phyloP scores from a whole-genome alignment of 2,888 invertebrate species.

The Chrysina gloriosa region DNA sequence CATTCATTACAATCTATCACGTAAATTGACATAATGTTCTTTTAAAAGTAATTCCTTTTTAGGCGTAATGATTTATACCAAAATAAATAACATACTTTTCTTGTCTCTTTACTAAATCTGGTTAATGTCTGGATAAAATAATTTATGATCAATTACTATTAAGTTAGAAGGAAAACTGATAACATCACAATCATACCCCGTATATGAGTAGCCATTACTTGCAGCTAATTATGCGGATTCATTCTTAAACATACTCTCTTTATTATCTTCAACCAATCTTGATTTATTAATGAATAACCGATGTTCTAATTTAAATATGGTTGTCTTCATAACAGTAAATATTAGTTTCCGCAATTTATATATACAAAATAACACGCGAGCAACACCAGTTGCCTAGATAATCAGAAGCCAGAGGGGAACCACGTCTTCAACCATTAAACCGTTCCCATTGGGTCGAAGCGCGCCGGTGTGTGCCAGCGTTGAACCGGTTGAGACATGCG shows the following conservation, averaged over 20 bases:
- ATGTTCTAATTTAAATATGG: not conserved
- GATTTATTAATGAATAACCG: constrained; percentile 4
- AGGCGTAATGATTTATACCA: too few relatives aligned
- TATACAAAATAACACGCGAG: constrained; percentile 43
- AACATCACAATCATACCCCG: too few relatives aligned
- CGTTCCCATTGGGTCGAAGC: constrained; percentile 56
- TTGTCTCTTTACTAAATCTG: too few relatives aligned
- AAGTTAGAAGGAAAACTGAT: too few relatives aligned
- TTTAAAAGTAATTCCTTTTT: too few relatives aligned
- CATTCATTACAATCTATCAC: too few relatives aligned
- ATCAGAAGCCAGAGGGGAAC: constrained; percentile 50
- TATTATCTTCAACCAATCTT: not conserved
- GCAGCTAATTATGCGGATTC: not conserved
- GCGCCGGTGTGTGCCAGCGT: constrained; percentile 53
- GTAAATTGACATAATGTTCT: too few relatives aligned
- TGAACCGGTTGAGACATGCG: constrained; percentile 48
- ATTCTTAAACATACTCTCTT: not conserved
- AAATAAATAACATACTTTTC: too few relatives aligned
- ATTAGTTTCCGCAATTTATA: constrained; percentile 45
- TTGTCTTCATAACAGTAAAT: constrained; percentile 21
- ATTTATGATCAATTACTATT: too few relatives aligned
- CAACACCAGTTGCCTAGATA: constrained; percentile 55
- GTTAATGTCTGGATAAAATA: too few relatives aligned
- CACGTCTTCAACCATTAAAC: constrained; percentile 58
- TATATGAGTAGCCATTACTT: too few relatives aligned